Conservation (phyloP, 2,797 vertebrate genomes). For the Numenius phaeopus region DNA sequence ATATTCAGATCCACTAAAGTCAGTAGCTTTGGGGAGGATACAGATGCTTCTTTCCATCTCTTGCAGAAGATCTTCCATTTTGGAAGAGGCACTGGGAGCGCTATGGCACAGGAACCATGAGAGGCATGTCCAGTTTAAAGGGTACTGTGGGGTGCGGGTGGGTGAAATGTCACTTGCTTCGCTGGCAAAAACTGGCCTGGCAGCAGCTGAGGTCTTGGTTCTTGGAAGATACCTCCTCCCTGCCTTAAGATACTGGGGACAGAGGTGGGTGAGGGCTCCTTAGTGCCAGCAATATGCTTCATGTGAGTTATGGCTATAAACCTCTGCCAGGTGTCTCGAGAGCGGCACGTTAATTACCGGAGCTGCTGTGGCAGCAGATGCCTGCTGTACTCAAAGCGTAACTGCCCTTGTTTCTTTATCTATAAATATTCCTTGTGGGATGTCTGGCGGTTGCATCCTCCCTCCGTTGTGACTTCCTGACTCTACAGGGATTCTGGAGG, state of each 20-base stretch:
- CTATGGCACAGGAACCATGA: neutral
- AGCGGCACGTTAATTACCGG: neutral
- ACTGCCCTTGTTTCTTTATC: conserved; percentile 43
- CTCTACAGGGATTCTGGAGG: neutral
- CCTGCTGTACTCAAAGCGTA: neutral
- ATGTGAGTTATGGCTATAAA: neutral
- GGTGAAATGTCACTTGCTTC: neutral
- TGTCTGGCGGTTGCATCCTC: neutral
- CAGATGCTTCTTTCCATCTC: neutral
- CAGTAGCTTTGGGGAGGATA: neutral
- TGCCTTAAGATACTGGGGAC: neutral
- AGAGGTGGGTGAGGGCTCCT: neutral
- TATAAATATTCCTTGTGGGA: conserved; percentile 41
- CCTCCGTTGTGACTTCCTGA: conserved; percentile 6
- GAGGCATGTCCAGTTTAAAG: neutral
- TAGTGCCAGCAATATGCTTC: neutral
- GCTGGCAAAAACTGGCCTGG: neutral
- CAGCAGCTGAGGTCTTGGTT: neutral
- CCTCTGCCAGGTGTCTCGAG: conserved; percentile 13
- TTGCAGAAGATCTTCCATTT: neutral
- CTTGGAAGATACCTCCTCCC: neutral
- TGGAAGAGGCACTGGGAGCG: neutral
- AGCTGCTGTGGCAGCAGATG: conserved; percentile 61
- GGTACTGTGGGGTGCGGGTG: accelerated
- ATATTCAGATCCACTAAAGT: neutral